A percentile compares a stretch with the other conserved stretches of the same genome.
Evolutionary conservation across 2,797 vertebrate species (phyloP).

Genomic region (Acanthiza pusilla): DNA sequence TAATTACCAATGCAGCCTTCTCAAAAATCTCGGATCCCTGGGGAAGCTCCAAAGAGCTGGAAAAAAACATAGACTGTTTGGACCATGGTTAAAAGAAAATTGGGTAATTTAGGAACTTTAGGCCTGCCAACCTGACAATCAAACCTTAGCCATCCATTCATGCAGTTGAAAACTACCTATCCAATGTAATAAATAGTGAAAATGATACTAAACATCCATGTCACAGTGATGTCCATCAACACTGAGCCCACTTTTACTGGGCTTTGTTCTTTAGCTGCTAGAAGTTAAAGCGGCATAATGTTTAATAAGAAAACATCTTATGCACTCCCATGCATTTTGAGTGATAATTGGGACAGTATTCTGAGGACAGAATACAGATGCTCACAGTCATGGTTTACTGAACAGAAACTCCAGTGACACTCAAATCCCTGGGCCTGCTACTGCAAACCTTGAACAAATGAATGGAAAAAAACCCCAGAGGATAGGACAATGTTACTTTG

Average conservation of each 20-base stretch:
- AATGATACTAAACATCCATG: rapidly evolving
- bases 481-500: neutral
- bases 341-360: neutral
- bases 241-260: neutral
- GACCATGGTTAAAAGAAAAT: neutral
- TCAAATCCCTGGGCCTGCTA: neutral
- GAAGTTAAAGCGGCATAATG: neutral
- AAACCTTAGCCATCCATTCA: neutral
- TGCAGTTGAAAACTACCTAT: neutral
- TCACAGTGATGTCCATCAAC: neutral
- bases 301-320: neutral
- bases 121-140: neutral
- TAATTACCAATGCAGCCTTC: neutral
- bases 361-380: neutral
- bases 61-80: neutral
- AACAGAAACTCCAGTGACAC: neutral
- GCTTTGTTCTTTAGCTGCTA: neutral
- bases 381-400: neutral
- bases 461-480: neutral
- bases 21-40: neutral
- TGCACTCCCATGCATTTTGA: neutral
- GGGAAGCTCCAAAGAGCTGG: neutral
- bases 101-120: neutral
- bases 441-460: neutral
- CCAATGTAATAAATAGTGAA: neutral